Evolutionary conservation across 37 sponge, comb jelly and placozoan genomes (phyloP).

Genomic region (Ianthella basta): DNA sequence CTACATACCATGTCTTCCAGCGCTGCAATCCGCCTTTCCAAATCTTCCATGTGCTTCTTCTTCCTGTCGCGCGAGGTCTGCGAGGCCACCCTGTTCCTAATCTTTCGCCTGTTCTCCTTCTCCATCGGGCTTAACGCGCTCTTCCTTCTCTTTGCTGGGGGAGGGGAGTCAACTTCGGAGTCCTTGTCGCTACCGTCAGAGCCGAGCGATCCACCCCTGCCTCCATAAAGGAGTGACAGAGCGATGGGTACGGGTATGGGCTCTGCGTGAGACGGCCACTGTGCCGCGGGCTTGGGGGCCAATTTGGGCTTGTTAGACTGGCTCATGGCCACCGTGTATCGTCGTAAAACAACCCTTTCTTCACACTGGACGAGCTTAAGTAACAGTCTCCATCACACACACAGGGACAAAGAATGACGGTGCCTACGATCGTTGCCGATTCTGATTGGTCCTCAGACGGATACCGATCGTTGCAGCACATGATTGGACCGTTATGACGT

Average conservation of each 20-base stretch:
- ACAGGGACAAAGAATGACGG: neutral
- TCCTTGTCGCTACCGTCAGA: neutral
- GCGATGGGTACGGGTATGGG: too few relatives aligned
- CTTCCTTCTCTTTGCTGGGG: neutral
- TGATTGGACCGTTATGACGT: constrained; percentile 5
- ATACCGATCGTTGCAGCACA: neutral
- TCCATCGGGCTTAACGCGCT: neutral
- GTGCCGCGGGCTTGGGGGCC: constrained; percentile 12
- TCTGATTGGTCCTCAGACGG: neutral
- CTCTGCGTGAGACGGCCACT: neutral
- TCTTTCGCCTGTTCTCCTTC: constrained; percentile 35
- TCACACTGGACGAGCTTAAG: neutral
- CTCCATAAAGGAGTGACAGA: too few relatives aligned
- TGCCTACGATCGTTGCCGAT: neutral
- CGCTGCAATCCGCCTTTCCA: constrained; percentile 56
- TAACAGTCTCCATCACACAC: neutral
- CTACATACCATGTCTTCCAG: constrained; percentile 34
- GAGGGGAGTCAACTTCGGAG: neutral
- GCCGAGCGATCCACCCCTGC: neutral
- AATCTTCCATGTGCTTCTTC: constrained; percentile 61
- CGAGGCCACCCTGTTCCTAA: constrained; percentile 79
- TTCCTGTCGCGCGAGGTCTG: constrained; percentile 79
- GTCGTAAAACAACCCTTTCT: neutral
- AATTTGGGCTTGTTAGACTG: neutral
- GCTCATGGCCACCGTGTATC: neutral